Percentiles rank a stretch among this genome's conserved stretches.
Evolutionary conservation across 2,797 vertebrate species (phyloP).

Genomic region (Salarias fasciatus): DNA sequence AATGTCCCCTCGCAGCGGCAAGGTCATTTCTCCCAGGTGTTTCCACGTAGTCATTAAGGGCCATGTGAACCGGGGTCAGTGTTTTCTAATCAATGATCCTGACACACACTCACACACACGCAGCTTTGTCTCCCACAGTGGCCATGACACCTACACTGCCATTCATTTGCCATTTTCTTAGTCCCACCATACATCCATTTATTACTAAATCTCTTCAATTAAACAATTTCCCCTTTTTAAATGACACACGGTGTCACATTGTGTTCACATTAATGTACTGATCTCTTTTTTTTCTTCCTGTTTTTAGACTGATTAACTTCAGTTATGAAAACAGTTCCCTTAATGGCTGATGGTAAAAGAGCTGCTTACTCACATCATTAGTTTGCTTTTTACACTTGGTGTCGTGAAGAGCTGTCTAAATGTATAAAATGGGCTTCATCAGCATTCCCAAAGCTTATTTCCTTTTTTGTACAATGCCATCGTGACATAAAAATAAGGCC

Average conservation of each 20-base stretch:
- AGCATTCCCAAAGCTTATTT: background rate
- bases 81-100: constrained; percentile 27
- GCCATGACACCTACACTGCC: background rate
- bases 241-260: no score
- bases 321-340: no score
- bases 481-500: constrained; percentile 11
- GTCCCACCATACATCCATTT: background rate
- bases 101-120: background rate
- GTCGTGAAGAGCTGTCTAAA: constrained; percentile 27
- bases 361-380: constrained; percentile 15
- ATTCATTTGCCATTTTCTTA: background rate
- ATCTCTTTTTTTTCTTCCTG: no score
- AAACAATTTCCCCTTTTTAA: no score
- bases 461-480: constrained; percentile 31
- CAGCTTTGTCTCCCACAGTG: constrained; percentile 12
- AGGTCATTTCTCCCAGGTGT: constrained; percentile 45
- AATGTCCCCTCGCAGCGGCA: constrained; percentile 36
- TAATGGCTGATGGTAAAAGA: constrained; percentile 10
- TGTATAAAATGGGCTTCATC: constrained; percentile 18
- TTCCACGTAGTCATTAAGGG: constrained; percentile 47
- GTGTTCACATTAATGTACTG: no score
- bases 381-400: background rate
- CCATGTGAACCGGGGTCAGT: constrained; percentile 33
- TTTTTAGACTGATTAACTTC: no score
- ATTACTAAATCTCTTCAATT: no score